Base-by-base conservation (phyloP, 2,888 invertebrate species). In the Aproaerema taeniolella region DNA sequence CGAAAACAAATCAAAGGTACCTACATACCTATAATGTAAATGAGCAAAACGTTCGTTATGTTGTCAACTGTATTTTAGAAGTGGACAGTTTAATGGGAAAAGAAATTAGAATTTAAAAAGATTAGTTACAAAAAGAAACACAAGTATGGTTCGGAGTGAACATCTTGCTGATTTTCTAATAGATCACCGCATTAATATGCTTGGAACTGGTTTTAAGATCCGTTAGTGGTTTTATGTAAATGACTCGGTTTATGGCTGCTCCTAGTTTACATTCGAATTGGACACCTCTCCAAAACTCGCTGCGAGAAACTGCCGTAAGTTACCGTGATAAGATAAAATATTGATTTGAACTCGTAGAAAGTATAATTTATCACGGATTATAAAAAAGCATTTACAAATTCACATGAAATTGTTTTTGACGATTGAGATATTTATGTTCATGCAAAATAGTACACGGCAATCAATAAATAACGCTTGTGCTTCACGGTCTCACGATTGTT, bases 161-260 rank as follows among this genome's bases (percentile, higher is more conserved):
- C 49, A 45, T 55, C 53, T 59, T 63, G 76, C 72, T 76, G 80
- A 83, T 85, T 83, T 79, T 83, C 83, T 83, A 83, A 83, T 85
- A 85, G 79, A 85, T 83, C 85, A 86, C 83, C 52, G 58, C 79
- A 82, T 83, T 80, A 78, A 77, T 73, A 75, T 74, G 67, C 71
- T 60, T 47, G 54, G 56, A 76, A 86, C 86, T 68, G 76, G 85
- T 86, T 83, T 63, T 67, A 77, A 83, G 83, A 82, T 81, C 85
- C 85, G 85, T 85, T 86, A 85, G 77, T 73, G 73, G 82, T 72
- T 78, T 78, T 83, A 85, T 85, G 83, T 82, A 74, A 85, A 85
- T 85, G 63, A 71, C 73, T 76, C 67, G 57, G 73, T 82, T 82
- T 78, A 79, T 79, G 68, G 73, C 66, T 52, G 74, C 82, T 80